Conservation (phyloP, 2,797 vertebrate genomes). For the Presbytis comata region DNA sequence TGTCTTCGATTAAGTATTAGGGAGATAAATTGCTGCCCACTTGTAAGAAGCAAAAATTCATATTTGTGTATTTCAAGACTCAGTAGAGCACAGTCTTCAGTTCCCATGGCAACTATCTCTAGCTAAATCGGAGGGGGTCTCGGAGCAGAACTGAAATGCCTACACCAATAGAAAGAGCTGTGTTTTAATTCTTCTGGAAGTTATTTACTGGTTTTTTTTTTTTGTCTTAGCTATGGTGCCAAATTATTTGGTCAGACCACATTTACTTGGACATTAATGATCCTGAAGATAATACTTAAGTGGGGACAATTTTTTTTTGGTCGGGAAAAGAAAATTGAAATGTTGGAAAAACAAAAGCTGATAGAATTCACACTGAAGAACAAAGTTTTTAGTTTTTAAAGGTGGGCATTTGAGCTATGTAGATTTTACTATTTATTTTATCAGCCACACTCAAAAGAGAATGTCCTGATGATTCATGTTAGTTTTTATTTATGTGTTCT, state of each 20-base stretch:
- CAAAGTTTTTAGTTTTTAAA: conserved; percentile 5
- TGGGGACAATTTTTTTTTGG: not conserved
- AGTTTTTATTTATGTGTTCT: not conserved
- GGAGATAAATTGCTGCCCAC: conserved; percentile 77
- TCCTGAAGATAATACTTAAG: conserved; percentile 16
- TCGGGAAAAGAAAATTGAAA: not conserved
- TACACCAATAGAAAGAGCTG: conserved; percentile 69
- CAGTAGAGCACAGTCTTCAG: conserved; percentile 78
- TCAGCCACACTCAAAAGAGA: not conserved
- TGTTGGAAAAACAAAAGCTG: not conserved
- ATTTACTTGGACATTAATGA: conserved; percentile 52
- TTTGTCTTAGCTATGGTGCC: not conserved
- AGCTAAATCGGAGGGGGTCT: conserved; percentile 78
- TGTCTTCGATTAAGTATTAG: conserved; percentile 64
- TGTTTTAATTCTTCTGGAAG: conserved; percentile 67
- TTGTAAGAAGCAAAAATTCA: conserved; percentile 75
- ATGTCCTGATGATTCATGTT: not conserved
- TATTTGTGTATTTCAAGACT: conserved; percentile 81
- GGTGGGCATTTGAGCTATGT: not conserved
- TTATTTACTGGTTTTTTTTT: not conserved
- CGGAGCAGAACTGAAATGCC: conserved; percentile 71
- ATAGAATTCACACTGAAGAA: not conserved
- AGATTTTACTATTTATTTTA: conserved; percentile 4
- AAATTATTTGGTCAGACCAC: conserved; percentile 61
- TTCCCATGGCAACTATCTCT: conserved; percentile 83